A percentile compares a stretch with the other conserved stretches of the same genome.
These are phyloP conservation scores for Myotis yumanensis DNA, from an alignment of 2,113 vertebrate species.

Conservation along the genomic window DNA sequence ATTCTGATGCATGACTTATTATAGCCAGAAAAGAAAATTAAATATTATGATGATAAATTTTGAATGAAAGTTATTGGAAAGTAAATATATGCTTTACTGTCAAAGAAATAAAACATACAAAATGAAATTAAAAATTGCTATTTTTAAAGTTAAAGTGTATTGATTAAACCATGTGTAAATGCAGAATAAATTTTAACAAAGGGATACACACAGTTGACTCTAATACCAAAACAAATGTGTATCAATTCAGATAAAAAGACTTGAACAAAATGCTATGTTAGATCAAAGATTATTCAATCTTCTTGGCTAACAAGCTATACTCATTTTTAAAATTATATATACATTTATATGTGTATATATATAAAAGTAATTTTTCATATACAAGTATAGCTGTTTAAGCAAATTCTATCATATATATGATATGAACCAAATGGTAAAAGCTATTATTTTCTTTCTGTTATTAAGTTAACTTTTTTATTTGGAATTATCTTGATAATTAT, in stretches of 20 bases:
- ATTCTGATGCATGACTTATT: background rate
- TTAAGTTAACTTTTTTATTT: background rate
- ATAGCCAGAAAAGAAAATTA: background rate
- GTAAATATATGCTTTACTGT: background rate
- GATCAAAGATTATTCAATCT: background rate
- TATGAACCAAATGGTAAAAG: background rate
- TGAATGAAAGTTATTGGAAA: background rate
- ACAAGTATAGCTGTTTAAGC: background rate
- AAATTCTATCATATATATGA: background rate
- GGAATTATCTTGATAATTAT: background rate
- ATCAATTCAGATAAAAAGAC: background rate
- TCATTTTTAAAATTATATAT: background rate
- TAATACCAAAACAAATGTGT: background rate
- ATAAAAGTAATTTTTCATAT: background rate
- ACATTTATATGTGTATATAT: background rate
- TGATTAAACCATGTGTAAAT: background rate
- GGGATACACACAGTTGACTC: background rate
- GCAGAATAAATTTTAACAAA: slow-evolving; percentile 15
- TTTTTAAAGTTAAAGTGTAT: background rate
- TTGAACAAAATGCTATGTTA: background rate
- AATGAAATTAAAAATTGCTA: background rate
- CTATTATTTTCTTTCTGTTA: background rate
- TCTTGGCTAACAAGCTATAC: background rate
- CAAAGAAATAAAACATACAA: background rate
- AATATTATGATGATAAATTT: background rate